Percentiles rank a stretch among this genome's conserved stretches.
Evolutionary conservation across 2,888 invertebrate species (phyloP).

Genomic region (Byasa hedistus): DNA sequence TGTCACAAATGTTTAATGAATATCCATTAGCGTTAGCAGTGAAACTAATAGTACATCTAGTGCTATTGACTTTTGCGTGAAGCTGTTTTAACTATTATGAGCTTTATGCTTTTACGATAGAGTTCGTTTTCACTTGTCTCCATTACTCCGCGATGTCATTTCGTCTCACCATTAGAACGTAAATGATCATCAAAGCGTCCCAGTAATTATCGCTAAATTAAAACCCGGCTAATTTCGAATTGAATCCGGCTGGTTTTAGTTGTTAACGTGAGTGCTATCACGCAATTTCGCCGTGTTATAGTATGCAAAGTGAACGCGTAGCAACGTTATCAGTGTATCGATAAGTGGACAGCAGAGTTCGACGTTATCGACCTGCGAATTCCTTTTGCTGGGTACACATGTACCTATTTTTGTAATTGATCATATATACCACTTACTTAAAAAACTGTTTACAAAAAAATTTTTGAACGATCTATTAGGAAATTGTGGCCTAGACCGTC

Average conservation of each 20-base stretch:
- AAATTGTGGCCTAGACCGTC: no score
- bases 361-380: conserved; percentile 32
- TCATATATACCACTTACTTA: not conserved
- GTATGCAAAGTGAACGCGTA: conserved; percentile 46
- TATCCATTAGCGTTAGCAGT: conserved; percentile 10
- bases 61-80: conserved; percentile 9
- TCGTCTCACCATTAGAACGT: conserved; percentile 30
- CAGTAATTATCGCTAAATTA: conserved; percentile 49
- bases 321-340: conserved; percentile 57
- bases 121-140: conserved; percentile 2
- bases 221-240: conserved; percentile 50
- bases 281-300: conserved; percentile 52
- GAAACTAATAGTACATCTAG: conserved; percentile 10
- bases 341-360: conserved; percentile 42
- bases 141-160: conserved; percentile 7
- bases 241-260: conserved; percentile 49
- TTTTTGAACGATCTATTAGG: no score
- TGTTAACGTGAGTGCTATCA: conserved; percentile 57
- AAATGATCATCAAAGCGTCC: conserved; percentile 40
- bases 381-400: conserved; percentile 19
- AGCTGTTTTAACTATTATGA: conserved; percentile 3
- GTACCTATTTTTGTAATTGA: not conserved
- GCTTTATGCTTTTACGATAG: not conserved
- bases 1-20: conserved; percentile 23
- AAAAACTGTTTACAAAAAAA: no score